phyloP scores from a whole-genome alignment of 2,113 vertebrate genomes.

The Polypterus bichir region DNA sequence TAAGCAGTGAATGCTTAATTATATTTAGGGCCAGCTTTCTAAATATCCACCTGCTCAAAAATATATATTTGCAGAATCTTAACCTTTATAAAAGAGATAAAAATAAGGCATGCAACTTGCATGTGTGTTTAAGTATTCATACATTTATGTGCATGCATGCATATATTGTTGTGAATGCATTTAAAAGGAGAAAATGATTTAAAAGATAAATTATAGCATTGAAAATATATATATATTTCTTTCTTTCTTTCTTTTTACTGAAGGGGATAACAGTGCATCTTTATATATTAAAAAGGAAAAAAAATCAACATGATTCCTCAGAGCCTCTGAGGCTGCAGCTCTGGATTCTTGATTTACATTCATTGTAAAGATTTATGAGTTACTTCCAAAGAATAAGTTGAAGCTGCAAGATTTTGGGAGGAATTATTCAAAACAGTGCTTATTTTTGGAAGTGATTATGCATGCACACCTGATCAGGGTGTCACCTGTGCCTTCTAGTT shows the following conservation, averaged over 20 bases:
- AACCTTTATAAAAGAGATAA: no score
- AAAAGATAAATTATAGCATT: no score
- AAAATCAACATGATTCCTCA: constrained; percentile 67
- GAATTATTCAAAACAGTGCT: constrained; percentile 93
- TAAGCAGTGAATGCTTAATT: no score
- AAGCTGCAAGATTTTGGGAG: constrained; percentile 78
- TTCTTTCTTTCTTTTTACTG: constrained; percentile 9
- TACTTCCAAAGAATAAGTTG: constrained; percentile 77
- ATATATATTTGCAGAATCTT: no score
- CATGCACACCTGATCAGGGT: constrained; percentile 91
- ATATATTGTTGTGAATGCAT: no score
- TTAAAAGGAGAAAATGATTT: no score
- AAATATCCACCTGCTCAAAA: no score
- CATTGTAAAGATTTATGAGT: constrained; percentile 94
- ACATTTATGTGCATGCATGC: no score
- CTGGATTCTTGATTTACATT: constrained; percentile 82
- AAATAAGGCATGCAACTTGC: no score
- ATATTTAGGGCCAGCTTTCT: no score
- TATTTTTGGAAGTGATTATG: constrained; percentile 95
- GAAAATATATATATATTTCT: background rate
- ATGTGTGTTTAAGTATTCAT: no score
- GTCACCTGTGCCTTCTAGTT: constrained; percentile 71
- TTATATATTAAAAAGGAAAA: constrained; percentile 34
- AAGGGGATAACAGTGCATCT: constrained; percentile 22
- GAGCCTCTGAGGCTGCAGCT: constrained; percentile 71